phyloP scores from a whole-genome alignment of 2,888 invertebrate genomes.

The Dicyrtomina minuta region DNA sequence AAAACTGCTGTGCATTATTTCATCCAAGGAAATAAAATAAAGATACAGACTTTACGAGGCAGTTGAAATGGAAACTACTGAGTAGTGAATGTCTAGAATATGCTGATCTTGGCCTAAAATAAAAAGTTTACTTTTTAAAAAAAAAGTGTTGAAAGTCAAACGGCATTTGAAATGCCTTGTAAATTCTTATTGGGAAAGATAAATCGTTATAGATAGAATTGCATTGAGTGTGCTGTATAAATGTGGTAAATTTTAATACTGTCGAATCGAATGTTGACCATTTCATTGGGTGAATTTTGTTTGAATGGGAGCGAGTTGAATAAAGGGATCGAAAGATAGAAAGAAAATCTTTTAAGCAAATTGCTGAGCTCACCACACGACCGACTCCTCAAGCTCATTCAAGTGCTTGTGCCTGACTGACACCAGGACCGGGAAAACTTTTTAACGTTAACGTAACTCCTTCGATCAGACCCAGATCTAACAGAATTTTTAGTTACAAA shows the following conservation, averaged over 20 bases:
- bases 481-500: not conserved
- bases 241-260: not conserved
- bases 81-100: too few relatives aligned
- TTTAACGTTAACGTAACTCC: not conserved
- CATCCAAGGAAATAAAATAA: too few relatives aligned
- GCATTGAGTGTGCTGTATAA: constrained; percentile 7
- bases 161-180: too few relatives aligned
- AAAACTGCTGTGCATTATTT: too few relatives aligned
- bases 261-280: constrained; percentile 2
- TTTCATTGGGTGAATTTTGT: constrained; percentile 6
- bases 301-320: constrained; percentile 6
- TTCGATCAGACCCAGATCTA: not conserved
- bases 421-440: constrained; percentile 14
- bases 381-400: constrained; percentile 26
- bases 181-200: not conserved
- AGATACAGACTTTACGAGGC: too few relatives aligned
- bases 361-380: constrained; percentile 19
- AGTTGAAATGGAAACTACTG: too few relatives aligned
- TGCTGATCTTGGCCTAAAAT: too few relatives aligned
- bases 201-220: not conserved
- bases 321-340: constrained; percentile 2
- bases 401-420: constrained; percentile 21
- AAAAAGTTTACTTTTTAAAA: too few relatives aligned
- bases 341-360: constrained; percentile 25
- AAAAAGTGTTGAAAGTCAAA: too few relatives aligned